phyloP scores from a whole-genome alignment of 2,888 invertebrate genomes.

The Archips xylosteana region DNA sequence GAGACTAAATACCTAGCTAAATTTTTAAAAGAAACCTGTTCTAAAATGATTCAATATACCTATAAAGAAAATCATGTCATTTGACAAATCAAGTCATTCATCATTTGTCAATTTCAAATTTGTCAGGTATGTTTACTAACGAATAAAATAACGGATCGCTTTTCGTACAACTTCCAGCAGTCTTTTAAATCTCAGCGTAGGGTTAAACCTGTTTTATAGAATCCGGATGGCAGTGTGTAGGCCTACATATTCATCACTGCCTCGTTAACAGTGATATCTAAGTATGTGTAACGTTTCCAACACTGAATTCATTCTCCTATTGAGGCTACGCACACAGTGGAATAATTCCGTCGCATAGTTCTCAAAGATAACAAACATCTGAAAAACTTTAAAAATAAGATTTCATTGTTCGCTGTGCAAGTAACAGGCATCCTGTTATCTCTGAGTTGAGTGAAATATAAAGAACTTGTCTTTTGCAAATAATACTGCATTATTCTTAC shows the following conservation, averaged over 20 bases:
- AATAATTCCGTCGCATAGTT: slow-evolving; percentile 1
- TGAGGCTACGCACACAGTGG: slow-evolving; percentile 8
- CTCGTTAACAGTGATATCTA: not conserved
- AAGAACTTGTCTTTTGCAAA: slow-evolving; percentile 1
- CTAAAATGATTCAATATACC: too few relatives aligned
- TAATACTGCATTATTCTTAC: not conserved
- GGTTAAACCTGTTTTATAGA: not conserved
- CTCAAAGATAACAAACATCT: slow-evolving; percentile 29
- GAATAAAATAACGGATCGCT: too few relatives aligned
- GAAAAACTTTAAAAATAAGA: slow-evolving; percentile 18
- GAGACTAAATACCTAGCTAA: too few relatives aligned
- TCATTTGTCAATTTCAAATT: too few relatives aligned
- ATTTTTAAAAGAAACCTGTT: too few relatives aligned
- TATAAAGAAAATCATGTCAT: too few relatives aligned
- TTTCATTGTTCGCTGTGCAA: slow-evolving; percentile 34
- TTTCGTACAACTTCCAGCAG: not conserved
- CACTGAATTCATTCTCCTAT: slow-evolving; percentile 3
- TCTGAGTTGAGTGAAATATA: not conserved
- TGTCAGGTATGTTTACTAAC: too few relatives aligned
- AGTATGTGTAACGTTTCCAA: not conserved
- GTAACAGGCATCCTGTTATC: slow-evolving; percentile 4
- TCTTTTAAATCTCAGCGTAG: not conserved
- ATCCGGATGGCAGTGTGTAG: not conserved
- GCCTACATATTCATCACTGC: not conserved
- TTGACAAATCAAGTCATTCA: too few relatives aligned